Base-by-base conservation (phyloP, 2,888 invertebrate genomes). In the Leucophenga montana region DNA sequence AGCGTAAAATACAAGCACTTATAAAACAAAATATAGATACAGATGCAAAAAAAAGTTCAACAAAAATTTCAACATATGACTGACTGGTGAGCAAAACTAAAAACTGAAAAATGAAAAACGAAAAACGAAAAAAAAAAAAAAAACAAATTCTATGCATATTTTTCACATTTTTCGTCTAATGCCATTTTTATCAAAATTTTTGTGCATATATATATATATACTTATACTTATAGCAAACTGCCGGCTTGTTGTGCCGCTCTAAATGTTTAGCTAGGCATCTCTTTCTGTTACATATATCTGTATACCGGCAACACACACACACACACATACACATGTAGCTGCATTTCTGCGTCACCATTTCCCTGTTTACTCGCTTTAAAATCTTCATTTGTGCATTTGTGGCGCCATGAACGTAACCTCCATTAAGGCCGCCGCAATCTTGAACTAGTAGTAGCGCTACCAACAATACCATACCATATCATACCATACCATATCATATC, bases 341-440 rank as follows among this genome's bases (percentile, higher is more conserved):
- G 39, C 39, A 39, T 11, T 39, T 39, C 39, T 39, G 33, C 33
- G 33, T 5, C 33, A 3, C 33, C 33, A 1, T 11, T 11, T 11
- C 39, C 39, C 39, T 39, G 3, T 39, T 33, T 5, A 8, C 33
- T 5, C 4, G 33, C 33, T 33, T 33, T 33, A 5, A 5, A 33
- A 33, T 33, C 33, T 39, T 11, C 9, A 39, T 39, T 3, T 62
- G 27, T 67, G 72, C 66, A 73, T 74, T 70, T 61, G 57, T 71
- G 71, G 71, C 75, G 72, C 77, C 87, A 83, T 87, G 87, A 87
- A 86, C 87, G 80, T 86, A 87, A 87, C 87, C 87, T 84, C 86
- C 83, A 85, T 77, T 84, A 78, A 86, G 86, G 87, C 86, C 86
- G 76, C 73, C 77, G 78, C 82, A 87, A 85, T 87, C 86, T 87